Conservation (phyloP, 2,888 invertebrate genomes). For the Papilio elwesi region DNA sequence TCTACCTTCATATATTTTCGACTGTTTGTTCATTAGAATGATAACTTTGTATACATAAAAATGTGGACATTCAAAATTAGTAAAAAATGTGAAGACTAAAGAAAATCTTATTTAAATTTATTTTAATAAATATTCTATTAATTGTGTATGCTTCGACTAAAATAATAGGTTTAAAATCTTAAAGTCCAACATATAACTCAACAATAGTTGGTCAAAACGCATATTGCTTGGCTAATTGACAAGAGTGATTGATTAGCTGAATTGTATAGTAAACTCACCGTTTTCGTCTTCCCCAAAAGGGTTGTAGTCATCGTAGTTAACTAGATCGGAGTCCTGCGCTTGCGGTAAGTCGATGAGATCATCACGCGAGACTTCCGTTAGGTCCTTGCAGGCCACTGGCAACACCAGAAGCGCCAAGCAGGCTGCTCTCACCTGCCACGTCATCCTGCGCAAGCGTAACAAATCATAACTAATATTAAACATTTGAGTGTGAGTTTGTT, state of each 20-base stretch:
- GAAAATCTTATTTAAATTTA: too few relatives aligned
- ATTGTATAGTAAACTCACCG: conserved; percentile 50
- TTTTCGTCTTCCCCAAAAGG: conserved; percentile 67
- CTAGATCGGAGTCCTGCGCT: conserved; percentile 66
- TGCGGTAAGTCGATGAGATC: conserved; percentile 63
- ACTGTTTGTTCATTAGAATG: too few relatives aligned
- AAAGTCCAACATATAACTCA: too few relatives aligned
- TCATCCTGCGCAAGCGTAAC: conserved; percentile 50
- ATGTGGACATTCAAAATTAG: too few relatives aligned
- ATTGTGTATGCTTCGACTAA: too few relatives aligned
- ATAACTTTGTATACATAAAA: not conserved
- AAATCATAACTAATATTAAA: not conserved
- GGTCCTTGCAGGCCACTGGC: conserved; percentile 64
- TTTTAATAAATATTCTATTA: too few relatives aligned
- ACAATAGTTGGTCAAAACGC: not conserved
- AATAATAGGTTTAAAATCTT: too few relatives aligned
- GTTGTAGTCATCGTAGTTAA: conserved; percentile 69
- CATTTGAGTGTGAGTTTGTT: too few relatives aligned
- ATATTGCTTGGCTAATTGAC: not conserved
- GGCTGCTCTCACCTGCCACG: conserved; percentile 60
- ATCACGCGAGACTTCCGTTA: conserved; percentile 53
- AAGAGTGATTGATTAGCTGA: too few relatives aligned
- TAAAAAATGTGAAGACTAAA: too few relatives aligned
- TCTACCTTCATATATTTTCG: too few relatives aligned
- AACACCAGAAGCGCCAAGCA: conserved; percentile 64